Base-by-base conservation (phyloP, 2,888 invertebrate genomes). In the Oscheius sp. region DNA sequence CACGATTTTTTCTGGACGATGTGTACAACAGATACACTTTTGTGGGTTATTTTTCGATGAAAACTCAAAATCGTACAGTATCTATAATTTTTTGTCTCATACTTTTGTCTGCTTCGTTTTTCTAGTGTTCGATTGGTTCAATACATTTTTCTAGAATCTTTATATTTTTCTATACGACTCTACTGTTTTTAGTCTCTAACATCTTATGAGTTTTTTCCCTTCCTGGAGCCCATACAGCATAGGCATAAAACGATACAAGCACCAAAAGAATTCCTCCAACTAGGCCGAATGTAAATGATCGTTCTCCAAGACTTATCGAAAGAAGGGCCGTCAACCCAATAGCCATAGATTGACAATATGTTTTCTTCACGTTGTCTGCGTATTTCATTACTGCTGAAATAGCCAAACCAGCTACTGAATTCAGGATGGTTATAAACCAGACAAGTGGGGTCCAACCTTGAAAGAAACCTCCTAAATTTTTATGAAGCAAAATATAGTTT, bases 321-420 rank as follows among this genome's bases (percentile, higher is more conserved):
- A 74, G 63, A 0, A 74, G 32, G 5, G 77, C 73, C 0, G 74
- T 74, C 1, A 74, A 17, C 77, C 76, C 81, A 20, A 83, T 79
- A 6, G 83, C 80, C 3, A 83, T 69, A 4, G 78, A 76, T 64
- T 83, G 83, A 56, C 82, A 81, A 54, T 82, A 84, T 1, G 79
- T 78, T 62, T 83, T 83, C 72, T 78, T 73, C 2, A 84, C 81
- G 57, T 83, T 83, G 59, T 83, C 82, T 6, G 81, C 80, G 41
- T 82, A 80, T 61, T 82, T 83, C 74, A 84, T 80, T 9, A 83
- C 83, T 2, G 76, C 50, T 9, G 74, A 74, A 24, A 82, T 78
- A 44, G 80, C 68, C 36, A 83, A 38, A n/a, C 83, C 83, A 24
- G 80, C 80, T 28, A 80, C 28, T 8, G 83, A 78, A 41, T 76